Conservation (phyloP, 2,888 invertebrate genomes). For the Ichneumoninae sp. region DNA sequence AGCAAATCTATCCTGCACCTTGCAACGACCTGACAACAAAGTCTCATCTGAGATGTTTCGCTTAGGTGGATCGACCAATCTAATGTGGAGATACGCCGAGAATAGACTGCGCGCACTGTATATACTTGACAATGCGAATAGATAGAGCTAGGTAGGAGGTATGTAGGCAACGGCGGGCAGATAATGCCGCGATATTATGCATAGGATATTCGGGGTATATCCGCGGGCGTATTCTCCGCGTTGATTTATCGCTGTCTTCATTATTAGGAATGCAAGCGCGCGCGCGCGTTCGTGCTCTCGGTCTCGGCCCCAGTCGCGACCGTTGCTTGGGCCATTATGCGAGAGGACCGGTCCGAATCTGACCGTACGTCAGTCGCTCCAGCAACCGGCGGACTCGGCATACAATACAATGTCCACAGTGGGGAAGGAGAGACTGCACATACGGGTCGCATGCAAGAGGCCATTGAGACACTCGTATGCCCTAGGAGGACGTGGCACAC, state of each 20-base stretch:
- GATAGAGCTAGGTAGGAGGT: slow-evolving; percentile 63
- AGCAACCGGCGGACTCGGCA: slow-evolving; percentile 71
- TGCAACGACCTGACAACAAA: slow-evolving; percentile 28
- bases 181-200: slow-evolving; percentile 84
- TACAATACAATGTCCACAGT: slow-evolving; percentile 79
- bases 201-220: slow-evolving; percentile 84
- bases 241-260: slow-evolving; percentile 85
- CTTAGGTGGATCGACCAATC: slow-evolving; percentile 37
- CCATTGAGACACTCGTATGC: slow-evolving; percentile 83
- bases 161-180: slow-evolving; percentile 74
- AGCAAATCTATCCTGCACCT: slow-evolving; percentile 3
- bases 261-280: slow-evolving; percentile 84
- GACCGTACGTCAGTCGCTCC: slow-evolving; percentile 79
- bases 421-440: slow-evolving; percentile 43
- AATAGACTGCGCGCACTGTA: slow-evolving; percentile 52
- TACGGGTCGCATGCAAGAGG: slow-evolving; percentile 77
- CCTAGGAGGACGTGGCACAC: slow-evolving; percentile 60
- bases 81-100: slow-evolving; percentile 38
- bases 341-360: slow-evolving; percentile 73
- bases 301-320: slow-evolving; percentile 60
- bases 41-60: slow-evolving; percentile 55
- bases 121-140: slow-evolving; percentile 61
- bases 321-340: slow-evolving; percentile 68
- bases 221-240: slow-evolving; percentile 83
- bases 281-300: slow-evolving; percentile 74